Base-by-base conservation (phyloP, 2,888 invertebrate species). In the Cantharis lateralis region DNA sequence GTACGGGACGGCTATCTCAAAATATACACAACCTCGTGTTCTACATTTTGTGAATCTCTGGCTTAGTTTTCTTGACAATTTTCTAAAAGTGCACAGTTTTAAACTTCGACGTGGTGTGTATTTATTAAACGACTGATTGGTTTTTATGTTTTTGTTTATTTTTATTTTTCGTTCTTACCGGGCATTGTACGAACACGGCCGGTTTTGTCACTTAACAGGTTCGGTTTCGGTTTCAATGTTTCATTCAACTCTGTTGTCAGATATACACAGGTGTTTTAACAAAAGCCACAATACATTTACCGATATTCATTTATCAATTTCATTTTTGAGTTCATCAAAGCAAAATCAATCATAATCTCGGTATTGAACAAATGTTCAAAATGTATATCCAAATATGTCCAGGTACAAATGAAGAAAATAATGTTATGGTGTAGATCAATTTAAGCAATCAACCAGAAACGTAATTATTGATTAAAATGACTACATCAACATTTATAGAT, bases 181-280 rank as follows among this genome's bases (percentile, higher is more conserved):
- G 79, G 79, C 76, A 78, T 80, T 74, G 75, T 71, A 72, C 77
- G 62, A 71, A 72, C 73, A 74, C 77, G 83, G 84, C 86, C 85
- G 85, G 85, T 84, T 84, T 82, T 81, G 85, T 85, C 85, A 85
- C 84, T 84, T 83, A 64, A 83, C 84, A 84, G 83, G 84, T 83
- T 84, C 82, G 82, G 83, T 83, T 83, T 84, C 83, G 82, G 83
- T 84, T 84, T 84, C 84, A 82, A 81, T 72, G 75, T 75, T 70
- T 71, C 75, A 75, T 75, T 75, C 75, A 75, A 71, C 75, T 71
- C 74, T 18, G 24, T 64, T 74, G 70, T 70, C 74, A 64, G 70
- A 74, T 62, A 64, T 64, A 70, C 32, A 68, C 75, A 75, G 75
- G 71, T 75, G 75, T 69, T 73, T 68, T 62, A 48, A 70, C 28